Conservation (phyloP, 2,888 invertebrate species). For the Odontocerum albicorne region DNA sequence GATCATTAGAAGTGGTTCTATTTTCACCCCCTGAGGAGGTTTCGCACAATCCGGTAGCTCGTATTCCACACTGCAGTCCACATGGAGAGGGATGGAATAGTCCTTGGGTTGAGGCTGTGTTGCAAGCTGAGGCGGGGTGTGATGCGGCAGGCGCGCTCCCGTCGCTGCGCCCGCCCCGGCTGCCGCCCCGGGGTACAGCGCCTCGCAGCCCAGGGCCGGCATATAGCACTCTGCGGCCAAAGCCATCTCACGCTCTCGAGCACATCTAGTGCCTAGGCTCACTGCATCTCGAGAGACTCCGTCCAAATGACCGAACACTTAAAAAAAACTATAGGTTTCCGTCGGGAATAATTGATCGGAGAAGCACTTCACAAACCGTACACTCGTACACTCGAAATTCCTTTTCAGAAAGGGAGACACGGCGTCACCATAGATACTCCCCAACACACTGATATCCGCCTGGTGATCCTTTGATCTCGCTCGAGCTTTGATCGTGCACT, state of each 20-base stretch:
- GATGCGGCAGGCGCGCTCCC: constrained; percentile 44
- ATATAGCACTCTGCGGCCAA: constrained; percentile 47
- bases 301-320: not conserved
- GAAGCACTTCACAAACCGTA: too few relatives aligned
- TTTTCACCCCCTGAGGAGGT: constrained; percentile 80
- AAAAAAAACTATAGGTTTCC: too few relatives aligned
- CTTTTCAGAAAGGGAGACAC: too few relatives aligned
- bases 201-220: constrained; percentile 44
- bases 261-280: not conserved
- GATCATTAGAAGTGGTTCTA: constrained; percentile 86
- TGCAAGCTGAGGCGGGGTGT: constrained; percentile 55
- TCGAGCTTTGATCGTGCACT: not conserved
- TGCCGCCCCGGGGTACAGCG: constrained; percentile 48
- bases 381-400: too few relatives aligned
- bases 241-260: constrained; percentile 31
- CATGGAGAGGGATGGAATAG: constrained; percentile 83
- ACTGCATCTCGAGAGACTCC: not conserved
- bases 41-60: constrained; percentile 88
- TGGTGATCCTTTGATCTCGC: not conserved
- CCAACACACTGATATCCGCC: not conserved
- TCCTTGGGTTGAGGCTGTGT: constrained; percentile 67
- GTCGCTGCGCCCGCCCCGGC: too few relatives aligned
- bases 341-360: too few relatives aligned
- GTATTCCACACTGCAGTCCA: constrained; percentile 90
- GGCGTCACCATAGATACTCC: too few relatives aligned